phyloP scores from a whole-genome alignment of 2,113 vertebrate genomes.

The Garra rufa region DNA sequence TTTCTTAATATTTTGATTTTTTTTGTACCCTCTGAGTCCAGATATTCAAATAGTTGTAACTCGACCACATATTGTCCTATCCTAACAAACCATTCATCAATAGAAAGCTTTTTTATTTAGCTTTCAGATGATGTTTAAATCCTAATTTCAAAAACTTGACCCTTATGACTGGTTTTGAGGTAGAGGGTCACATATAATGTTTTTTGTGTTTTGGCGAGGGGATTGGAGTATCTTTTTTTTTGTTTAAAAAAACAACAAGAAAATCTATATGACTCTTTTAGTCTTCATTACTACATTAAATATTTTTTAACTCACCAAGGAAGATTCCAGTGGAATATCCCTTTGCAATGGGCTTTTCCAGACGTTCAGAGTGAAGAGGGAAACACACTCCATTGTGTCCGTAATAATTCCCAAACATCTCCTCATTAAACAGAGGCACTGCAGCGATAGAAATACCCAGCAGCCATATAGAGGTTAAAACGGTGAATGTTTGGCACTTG shows the following conservation, averaged over 20 bases:
- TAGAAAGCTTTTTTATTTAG: too few species aligned
- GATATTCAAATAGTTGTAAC: too few species aligned
- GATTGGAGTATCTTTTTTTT: not conserved
- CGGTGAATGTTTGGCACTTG: constrained; percentile 73
- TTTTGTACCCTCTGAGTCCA: too few species aligned
- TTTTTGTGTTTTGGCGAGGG: not conserved
- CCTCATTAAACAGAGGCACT: constrained; percentile 80
- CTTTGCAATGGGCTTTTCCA: constrained; percentile 80
- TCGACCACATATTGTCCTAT: too few species aligned
- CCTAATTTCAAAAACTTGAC: too few species aligned
- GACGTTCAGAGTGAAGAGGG: constrained; percentile 82
- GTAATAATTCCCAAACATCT: constrained; percentile 86
- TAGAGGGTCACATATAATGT: too few species aligned
- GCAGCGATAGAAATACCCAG: constrained; percentile 80
- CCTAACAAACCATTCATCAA: too few species aligned
- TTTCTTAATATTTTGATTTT: too few species aligned
- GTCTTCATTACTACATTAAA: not conserved
- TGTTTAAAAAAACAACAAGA: not conserved
- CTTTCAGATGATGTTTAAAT: too few species aligned
- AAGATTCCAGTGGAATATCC: constrained; percentile 86
- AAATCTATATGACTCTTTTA: not conserved
- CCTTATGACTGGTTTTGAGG: too few species aligned
- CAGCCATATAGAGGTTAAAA: constrained; percentile 80
- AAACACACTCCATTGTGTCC: constrained; percentile 87
- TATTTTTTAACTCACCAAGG: constrained; percentile 76